phyloP scores from a whole-genome alignment of 2,113 vertebrate genomes.

The Spilogale gracilis region DNA sequence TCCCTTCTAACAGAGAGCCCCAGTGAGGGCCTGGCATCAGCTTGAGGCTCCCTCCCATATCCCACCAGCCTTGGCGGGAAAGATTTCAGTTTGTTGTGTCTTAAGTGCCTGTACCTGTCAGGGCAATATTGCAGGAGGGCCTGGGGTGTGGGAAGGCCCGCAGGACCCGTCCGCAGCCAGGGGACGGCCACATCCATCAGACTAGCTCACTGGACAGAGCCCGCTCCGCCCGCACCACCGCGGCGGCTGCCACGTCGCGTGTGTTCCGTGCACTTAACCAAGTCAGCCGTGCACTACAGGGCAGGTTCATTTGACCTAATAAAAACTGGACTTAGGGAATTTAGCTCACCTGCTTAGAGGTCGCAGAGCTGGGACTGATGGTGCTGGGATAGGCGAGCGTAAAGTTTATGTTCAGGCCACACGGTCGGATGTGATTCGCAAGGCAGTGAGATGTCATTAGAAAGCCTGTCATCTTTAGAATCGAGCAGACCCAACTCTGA shows the following conservation, averaged over 20 bases:
- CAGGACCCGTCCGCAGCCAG: background rate
- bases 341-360: background rate
- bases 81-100: background rate
- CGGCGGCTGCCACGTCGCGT: background rate
- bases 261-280: background rate
- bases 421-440: fast-evolving
- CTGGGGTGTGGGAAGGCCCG: background rate
- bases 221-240: background rate
- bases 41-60: background rate
- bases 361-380: background rate
- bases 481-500: background rate
- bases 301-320: background rate
- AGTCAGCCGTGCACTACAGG: fast-evolving
- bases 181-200: too few species aligned
- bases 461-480: background rate
- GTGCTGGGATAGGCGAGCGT: background rate
- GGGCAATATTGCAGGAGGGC: background rate
- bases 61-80: background rate
- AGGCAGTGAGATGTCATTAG: background rate
- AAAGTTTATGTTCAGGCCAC: background rate
- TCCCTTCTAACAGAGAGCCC: too few species aligned
- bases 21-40: background rate
- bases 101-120: background rate
- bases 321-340: background rate
- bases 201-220: background rate